Evolutionary conservation across 2,113 vertebrate genomes (phyloP), one percentile per base, ranked within the genome.

Genomic region (Gambusia holbrooki): DNA sequence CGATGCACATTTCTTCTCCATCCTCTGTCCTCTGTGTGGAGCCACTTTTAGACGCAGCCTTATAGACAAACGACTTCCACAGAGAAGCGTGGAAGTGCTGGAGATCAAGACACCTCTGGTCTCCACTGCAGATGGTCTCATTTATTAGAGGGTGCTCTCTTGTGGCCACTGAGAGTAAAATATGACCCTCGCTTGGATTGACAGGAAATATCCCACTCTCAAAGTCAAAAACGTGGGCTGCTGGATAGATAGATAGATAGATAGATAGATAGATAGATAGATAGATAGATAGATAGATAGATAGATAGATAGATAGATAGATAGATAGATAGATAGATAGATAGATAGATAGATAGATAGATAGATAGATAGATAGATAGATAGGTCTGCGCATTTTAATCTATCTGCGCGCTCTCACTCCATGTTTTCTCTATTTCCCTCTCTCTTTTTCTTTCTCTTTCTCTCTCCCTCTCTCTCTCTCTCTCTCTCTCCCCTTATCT

Each of bases 121-220:
- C 32, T 76, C 69, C 73, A 22, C 28, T 37, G 69, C 62, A 77
- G 65, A 75, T 32, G 32, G 58, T 35, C 88, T 88, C 85, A 35
- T 86, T 66, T 91, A 83, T 91, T 80, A 88, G 90, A 92, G 88
- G 87, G 54, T 90, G 93, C 92, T 92, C 94, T 94, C 94, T 91
- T 92, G 94, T 92, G 94, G 92, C 85, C 76, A 78, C 37, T 0
- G 30, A 71, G 58, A 65, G 87, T 58, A 88, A 82, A 87, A 74
- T 82, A 33, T 77, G 74, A 85, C 66, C 74, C 64, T 6, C 37
- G 42, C 66, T 51, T 12, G 72, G 82, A 80, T 63, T 83, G 77
- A 86, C 77, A 77, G 78, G 73, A 70, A 77, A 61, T 84, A 77
- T 76, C 32, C 51, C 30, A 48, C 54, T 73, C 76, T 87, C 82